Percentiles rank a stretch among this genome's conserved stretches.
Evolutionary conservation across 2,888 invertebrate species (phyloP).

Genomic region (Linnaemya tessellans): DNA sequence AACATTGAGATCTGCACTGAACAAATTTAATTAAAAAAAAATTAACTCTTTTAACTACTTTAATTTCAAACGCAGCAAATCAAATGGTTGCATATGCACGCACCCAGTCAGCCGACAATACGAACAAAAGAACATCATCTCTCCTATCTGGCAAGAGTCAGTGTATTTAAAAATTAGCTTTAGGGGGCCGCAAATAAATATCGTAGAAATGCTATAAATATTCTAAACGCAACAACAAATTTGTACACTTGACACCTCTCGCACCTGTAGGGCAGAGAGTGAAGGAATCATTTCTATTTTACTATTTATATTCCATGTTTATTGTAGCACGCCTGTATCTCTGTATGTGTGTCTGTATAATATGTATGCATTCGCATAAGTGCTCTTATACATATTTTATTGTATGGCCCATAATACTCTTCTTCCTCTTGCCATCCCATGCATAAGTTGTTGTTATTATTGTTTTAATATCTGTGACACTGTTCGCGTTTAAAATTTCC

Average conservation of each 20-base stretch:
- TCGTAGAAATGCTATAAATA: neutral
- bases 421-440: conserved; percentile 43
- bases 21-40: too few species aligned
- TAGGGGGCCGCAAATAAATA: neutral
- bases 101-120: too few species aligned
- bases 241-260: neutral
- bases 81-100: too few species aligned
- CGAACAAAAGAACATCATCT: too few species aligned
- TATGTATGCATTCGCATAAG: neutral
- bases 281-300: neutral
- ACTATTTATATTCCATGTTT: neutral
- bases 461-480: conserved; percentile 48
- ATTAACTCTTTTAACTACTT: too few species aligned
- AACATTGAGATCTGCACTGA: too few species aligned
- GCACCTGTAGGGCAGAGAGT: neutral
- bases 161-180: too few species aligned
- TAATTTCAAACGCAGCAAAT: too few species aligned
- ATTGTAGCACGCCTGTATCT: neutral
- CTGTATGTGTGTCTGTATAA: neutral
- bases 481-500: conserved; percentile 69
- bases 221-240: neutral
- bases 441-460: conserved; percentile 10
- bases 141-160: too few species aligned
- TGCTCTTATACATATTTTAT: neutral
- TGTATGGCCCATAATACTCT: conserved; percentile 33